Evolutionary conservation across 1,140 invertebrate species (phyloP).

Genomic region (Elymnias hypermnestra): DNA sequence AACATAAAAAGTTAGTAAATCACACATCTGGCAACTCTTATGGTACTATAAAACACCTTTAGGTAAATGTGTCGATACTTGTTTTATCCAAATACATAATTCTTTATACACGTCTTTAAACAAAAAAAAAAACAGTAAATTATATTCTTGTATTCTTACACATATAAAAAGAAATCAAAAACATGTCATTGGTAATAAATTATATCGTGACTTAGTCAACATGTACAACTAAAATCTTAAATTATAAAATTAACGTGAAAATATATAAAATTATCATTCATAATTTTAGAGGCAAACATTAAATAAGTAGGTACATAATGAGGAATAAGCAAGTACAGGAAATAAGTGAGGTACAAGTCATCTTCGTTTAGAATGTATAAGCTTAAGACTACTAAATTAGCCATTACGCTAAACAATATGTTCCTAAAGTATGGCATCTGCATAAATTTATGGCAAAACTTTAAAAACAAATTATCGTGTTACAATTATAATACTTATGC

Average conservation of each 20-base stretch:
- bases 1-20: slow-evolving; percentile 48
- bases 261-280: slow-evolving; percentile 37
- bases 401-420: slow-evolving; percentile 25
- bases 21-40: slow-evolving; percentile 52
- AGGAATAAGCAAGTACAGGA: slow-evolving; percentile 44
- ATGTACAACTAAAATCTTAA: slow-evolving; percentile 46
- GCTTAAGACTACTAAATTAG: slow-evolving; percentile 15
- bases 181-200: slow-evolving; percentile 74
- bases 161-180: slow-evolving; percentile 54
- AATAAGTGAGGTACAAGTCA: slow-evolving; percentile 44
- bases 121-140: slow-evolving; percentile 37
- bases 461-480: slow-evolving; percentile 1
- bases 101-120: slow-evolving; percentile 53
- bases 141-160: slow-evolving; percentile 33
- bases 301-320: slow-evolving; percentile 31
- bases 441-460: slow-evolving; percentile 55
- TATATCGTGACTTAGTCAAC: slow-evolving; percentile 73
- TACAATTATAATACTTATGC: background rate
- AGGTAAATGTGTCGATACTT: slow-evolving; percentile 30
- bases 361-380: slow-evolving; percentile 15
- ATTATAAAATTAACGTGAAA: slow-evolving; percentile 39
- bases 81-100: slow-evolving; percentile 47
- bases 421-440: slow-evolving; percentile 60
- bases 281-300: slow-evolving; percentile 14
- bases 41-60: slow-evolving; percentile 36